Evolutionary conservation across 2,888 invertebrate genomes (phyloP).

Genomic region (Lepidochrysops patricia): DNA sequence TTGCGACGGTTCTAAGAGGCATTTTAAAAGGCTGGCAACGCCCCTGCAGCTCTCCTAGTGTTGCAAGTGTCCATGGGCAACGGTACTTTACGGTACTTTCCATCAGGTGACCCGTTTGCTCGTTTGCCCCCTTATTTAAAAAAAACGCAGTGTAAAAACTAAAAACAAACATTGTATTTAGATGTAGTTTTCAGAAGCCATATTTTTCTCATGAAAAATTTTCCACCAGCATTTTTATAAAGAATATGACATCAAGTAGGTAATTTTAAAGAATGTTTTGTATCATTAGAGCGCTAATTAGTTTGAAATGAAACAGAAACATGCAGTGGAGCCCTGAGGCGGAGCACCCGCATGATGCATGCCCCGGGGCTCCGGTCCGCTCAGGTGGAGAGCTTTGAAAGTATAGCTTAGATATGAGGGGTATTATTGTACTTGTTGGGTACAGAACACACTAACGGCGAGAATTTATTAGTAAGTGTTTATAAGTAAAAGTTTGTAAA

Average conservation of each 20-base stretch:
- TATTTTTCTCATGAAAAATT: neutral
- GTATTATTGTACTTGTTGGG: conserved; percentile 4
- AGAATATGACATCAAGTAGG: neutral
- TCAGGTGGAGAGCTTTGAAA: conserved; percentile 6
- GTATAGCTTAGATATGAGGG: conserved; percentile 7
- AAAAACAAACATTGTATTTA: too few species aligned
- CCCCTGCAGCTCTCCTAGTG: too few species aligned
- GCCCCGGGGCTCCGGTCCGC: neutral
- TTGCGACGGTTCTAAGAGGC: too few species aligned
- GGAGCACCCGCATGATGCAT: neutral
- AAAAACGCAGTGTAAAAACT: too few species aligned
- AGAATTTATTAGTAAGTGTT: neutral
- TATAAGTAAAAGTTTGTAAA: too few species aligned
- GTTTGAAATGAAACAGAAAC: conserved; percentile 1
- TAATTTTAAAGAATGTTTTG: neutral
- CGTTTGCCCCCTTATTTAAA: too few species aligned
- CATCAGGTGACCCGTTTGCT: too few species aligned
- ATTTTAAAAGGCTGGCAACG: too few species aligned
- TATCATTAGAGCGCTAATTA: neutral
- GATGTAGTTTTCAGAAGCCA: too few species aligned
- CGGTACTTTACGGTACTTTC: too few species aligned
- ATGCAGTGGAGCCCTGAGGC: neutral
- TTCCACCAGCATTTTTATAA: neutral
- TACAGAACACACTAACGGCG: neutral
- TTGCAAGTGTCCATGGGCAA: too few species aligned